These are phyloP conservation scores for Temnothorax longispinosus DNA, from an alignment of 1,140 invertebrate genomes.

Conservation along the genomic window DNA sequence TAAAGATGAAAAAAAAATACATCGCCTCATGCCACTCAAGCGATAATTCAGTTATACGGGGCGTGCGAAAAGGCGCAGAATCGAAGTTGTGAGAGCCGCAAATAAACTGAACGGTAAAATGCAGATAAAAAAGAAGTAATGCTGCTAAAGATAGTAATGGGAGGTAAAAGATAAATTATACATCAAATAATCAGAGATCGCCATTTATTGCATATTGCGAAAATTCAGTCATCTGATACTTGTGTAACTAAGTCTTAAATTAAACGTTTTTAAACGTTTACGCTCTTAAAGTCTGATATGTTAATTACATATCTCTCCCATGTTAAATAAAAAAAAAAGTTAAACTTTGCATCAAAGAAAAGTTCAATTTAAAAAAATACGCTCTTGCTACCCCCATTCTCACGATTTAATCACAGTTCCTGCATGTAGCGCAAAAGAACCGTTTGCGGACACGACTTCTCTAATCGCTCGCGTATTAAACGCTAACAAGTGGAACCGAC, in stretches of 20 bases:
- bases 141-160: not conserved
- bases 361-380: not conserved
- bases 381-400: not conserved
- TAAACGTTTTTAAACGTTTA: not conserved
- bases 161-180: not conserved
- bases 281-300: not conserved
- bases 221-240: too few relatives aligned
- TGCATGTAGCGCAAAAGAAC: not conserved
- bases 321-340: not conserved
- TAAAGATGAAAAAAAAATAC: not conserved
- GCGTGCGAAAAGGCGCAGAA: not conserved
- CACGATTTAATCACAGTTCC: slow-evolving; percentile 1
- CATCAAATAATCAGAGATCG: not conserved
- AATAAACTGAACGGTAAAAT: not conserved
- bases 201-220: not conserved
- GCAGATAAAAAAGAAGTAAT: not conserved
- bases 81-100: not conserved
- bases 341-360: not conserved
- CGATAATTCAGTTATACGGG: not conserved
- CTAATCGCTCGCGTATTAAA: not conserved
- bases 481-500: not conserved
- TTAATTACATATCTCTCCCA: not conserved
- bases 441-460: not conserved
- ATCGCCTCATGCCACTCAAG: not conserved
- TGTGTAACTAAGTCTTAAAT: not conserved